These are phyloP conservation scores for Seladonia tumulorum DNA, from an alignment of 2,888 invertebrate species.

Conservation along the genomic window DNA sequence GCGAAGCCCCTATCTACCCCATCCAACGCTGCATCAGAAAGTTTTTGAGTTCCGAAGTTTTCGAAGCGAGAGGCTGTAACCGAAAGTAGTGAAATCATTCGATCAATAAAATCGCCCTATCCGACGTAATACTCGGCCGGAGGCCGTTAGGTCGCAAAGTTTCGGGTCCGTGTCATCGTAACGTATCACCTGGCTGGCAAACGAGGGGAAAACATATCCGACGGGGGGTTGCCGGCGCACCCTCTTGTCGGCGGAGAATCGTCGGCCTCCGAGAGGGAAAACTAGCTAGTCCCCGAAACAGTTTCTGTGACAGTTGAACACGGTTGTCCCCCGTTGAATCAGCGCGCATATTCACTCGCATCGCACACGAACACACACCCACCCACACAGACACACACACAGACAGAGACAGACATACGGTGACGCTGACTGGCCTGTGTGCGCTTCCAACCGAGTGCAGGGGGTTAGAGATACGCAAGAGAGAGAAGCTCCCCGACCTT, in stretches of 20 bases:
- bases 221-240: conserved; percentile 20
- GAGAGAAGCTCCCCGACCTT: conserved; percentile 33
- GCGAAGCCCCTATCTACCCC: too few relatives aligned
- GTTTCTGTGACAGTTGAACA: conserved; percentile 53
- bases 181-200: conserved; percentile 50
- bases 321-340: conserved; percentile 48
- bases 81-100: background rate
- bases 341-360: background rate
- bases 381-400: background rate
- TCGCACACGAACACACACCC: background rate
- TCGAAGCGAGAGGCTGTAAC: background rate
- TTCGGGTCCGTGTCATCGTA: conserved; percentile 39
- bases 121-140: background rate
- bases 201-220: conserved; percentile 12
- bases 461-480: conserved; percentile 41
- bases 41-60: background rate
- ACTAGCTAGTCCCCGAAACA: conserved; percentile 38
- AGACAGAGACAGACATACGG: conserved; percentile 1
- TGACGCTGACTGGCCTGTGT: conserved; percentile 27
- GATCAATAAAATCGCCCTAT: background rate
- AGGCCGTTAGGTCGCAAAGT: conserved; percentile 21
- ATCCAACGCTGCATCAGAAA: too few relatives aligned
- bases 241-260: conserved; percentile 30
- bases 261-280: conserved; percentile 45
- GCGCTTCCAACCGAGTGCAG: conserved; percentile 37